Conservation (phyloP, 2,797 vertebrate genomes). For the Silurus aristotelis region DNA sequence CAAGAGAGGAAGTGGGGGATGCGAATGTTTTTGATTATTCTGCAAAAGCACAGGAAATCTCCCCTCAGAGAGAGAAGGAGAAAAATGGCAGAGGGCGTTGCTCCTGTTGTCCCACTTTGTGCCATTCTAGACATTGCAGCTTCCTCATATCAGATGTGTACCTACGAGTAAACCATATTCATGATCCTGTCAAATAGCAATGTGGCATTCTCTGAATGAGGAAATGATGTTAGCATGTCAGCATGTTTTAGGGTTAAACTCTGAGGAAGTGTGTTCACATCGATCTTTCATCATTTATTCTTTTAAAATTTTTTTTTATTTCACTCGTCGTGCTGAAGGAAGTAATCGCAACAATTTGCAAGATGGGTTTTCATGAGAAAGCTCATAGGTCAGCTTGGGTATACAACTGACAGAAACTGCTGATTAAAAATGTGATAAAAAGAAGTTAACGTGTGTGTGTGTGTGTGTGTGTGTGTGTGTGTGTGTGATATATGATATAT, state of each 20-base stretch:
- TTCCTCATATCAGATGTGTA: neutral
- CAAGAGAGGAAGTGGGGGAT: conserved; percentile 48
- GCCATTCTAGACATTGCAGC: conserved; percentile 8
- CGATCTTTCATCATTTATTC: neutral
- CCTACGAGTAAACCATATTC: neutral
- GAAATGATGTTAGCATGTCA: neutral
- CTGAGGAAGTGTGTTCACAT: neutral
- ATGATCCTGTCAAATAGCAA: neutral
- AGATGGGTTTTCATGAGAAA: neutral
- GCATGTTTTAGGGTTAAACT: conserved; percentile 6
- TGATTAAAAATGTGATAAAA: neutral
- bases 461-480: too few relatives aligned
- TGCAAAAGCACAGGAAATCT: conserved; percentile 57
- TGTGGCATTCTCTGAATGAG: neutral
- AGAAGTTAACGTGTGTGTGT: neutral
- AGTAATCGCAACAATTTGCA: neutral
- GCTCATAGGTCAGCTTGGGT: neutral
- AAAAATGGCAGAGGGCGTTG: conserved; percentile 6
- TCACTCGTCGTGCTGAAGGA: neutral
- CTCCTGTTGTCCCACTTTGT: conserved; percentile 31
- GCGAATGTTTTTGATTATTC: conserved; percentile 57
- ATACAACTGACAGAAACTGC: neutral
- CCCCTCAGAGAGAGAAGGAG: conserved; percentile 31
- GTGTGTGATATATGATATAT: too few relatives aligned
- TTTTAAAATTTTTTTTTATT: neutral